Conservation (phyloP, 2,888 invertebrate genomes). For the Leptopterna dolabrata region DNA sequence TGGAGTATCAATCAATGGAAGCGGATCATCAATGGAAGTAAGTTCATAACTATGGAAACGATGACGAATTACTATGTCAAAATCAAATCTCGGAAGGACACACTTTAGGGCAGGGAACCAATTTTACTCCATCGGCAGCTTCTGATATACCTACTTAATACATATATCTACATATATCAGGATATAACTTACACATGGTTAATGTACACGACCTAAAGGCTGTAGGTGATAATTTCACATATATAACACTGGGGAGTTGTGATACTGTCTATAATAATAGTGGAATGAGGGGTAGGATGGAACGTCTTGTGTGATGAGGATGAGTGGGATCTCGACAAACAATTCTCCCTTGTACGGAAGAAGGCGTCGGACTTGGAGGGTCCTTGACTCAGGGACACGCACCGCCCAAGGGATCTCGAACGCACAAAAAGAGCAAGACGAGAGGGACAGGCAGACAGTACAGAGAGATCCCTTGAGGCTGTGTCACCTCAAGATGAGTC, state of each 20-base stretch:
- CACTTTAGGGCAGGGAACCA: neutral
- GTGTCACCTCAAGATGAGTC: neutral
- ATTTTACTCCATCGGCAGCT: neutral
- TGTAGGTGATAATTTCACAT: too few relatives aligned
- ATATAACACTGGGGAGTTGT: too few relatives aligned
- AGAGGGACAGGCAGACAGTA: neutral
- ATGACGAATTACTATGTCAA: too few relatives aligned
- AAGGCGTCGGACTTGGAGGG: neutral
- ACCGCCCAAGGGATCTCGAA: neutral
- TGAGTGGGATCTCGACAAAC: neutral
- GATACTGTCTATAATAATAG: too few relatives aligned
- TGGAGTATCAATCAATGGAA: too few relatives aligned
- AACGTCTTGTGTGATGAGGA: neutral
- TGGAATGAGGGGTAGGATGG: neutral
- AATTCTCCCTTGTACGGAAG: neutral
- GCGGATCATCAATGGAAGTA: too few relatives aligned
- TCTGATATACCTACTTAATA: too few relatives aligned
- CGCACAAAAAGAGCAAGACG: neutral
- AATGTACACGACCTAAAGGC: too few relatives aligned
- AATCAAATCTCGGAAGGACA: too few relatives aligned
- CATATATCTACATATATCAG: too few relatives aligned
- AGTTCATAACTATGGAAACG: too few relatives aligned
- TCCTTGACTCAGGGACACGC: neutral
- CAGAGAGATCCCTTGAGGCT: neutral
- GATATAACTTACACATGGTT: too few relatives aligned